These are phyloP conservation scores for Morbakka virulenta DNA, from an alignment of 30 jellyfish, hydroid and myxozoan genomes.

Conservation along the genomic window DNA sequence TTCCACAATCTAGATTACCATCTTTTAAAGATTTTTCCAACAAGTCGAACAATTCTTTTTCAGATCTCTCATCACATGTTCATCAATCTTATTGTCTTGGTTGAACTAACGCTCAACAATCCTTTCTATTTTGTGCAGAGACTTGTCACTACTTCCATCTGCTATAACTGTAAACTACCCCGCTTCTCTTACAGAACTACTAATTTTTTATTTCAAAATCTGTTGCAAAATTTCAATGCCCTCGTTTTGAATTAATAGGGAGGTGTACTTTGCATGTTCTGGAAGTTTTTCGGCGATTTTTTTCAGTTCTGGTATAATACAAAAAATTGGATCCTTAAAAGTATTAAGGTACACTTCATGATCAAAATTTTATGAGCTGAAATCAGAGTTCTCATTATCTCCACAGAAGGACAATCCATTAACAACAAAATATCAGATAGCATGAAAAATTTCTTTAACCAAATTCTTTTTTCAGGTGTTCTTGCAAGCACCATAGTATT, in stretches of 20 bases:
- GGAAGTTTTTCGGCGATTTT: conserved; percentile 17
- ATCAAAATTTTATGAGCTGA: not conserved
- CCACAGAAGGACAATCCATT: too few relatives aligned
- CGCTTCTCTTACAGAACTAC: not conserved
- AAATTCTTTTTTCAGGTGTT: too few relatives aligned
- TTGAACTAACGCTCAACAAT: not conserved
- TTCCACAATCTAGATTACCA: not conserved
- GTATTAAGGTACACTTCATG: conserved; percentile 4
- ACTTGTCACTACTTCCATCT: too few relatives aligned
- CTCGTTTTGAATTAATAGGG: conserved; percentile 17
- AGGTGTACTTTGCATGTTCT: conserved; percentile 10
- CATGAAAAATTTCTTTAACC: too few relatives aligned
- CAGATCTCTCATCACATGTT: conserved; percentile 8
- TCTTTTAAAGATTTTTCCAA: conserved; percentile 15
- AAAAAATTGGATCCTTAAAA: conserved; percentile 1
- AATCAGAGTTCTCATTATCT: not conserved
- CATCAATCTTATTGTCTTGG: conserved; percentile 7
- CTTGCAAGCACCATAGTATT: too few relatives aligned
- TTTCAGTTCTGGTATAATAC: not conserved
- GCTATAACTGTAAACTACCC: too few relatives aligned
- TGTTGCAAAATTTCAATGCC: conserved; percentile 2
- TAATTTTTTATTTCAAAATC: conserved; percentile 9
- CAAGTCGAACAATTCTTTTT: conserved; percentile 5
- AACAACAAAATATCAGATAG: too few relatives aligned
- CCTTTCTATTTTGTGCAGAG: conserved; percentile 2